Evolutionary conservation across 53 echinoderm and acorn worm species (phyloP), one percentile per base, ranked within the genome.

Genomic region (Crossaster papposus): DNA sequence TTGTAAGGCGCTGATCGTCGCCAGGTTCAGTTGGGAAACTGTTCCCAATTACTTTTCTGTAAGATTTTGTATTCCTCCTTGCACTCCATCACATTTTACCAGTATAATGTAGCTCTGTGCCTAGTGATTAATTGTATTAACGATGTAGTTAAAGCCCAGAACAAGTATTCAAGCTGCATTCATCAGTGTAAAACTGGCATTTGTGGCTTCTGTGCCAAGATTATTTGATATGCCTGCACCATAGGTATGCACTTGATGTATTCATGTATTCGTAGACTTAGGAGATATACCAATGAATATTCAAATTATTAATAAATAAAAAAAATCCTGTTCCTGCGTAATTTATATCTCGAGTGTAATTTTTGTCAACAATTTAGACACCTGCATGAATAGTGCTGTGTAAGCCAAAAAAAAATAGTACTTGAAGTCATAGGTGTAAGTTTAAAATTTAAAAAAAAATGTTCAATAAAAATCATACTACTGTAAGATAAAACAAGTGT

Each of bases 231-330:
- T 28, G 50, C 54, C 52, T 31, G 53, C 85, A 29, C 84, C 64
- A 38, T 17, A 85, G 44, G 85, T 35, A 77, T 65, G 31, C 87
- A 76, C 87, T 87, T 70, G 37, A 52, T 85, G 36, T 87, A 76
- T 87, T 75, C 76, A 75, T 87, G 87, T 87, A 75, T 75, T 76
- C 58, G 77, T 87, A 86, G 86, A 14, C 29, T n/a, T 86, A 87
- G 87, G 28, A 75, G 65, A 55, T 82, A 38, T 65, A 82, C 65
- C n/a, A 14, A 62, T 76, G 76, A 58, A 58, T 76, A 77, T 87
- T 87, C 87, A 76, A 76, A 76, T 87, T 5, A 62, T 62, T 1
- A 44, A 44, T 7, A 44, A 44, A 44, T n/a, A 38, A 44, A 44
- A 44, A 44, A 62, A 77, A 80, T 87, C 87, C 76, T 32, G 63